Evolutionary conservation across 2,888 invertebrate species (phyloP).

Genomic region (Therioaphis trifolii): DNA sequence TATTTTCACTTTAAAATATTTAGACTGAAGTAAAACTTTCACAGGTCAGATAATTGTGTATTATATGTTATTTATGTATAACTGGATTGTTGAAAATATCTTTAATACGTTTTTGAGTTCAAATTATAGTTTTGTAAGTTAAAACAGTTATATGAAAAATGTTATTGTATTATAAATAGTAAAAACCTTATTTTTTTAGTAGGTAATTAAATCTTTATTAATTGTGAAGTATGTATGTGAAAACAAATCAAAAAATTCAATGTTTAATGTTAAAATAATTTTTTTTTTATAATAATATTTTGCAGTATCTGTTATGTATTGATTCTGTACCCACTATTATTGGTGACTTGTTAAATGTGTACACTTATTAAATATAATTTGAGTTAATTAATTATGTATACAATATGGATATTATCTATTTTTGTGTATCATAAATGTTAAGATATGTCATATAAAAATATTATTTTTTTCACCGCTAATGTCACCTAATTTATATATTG

Average conservation of each 20-base stretch:
- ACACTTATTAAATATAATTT: not conserved
- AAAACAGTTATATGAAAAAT: not conserved
- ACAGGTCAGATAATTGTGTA: slow-evolving; percentile 29
- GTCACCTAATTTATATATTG: not conserved
- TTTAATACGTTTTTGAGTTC: slow-evolving; percentile 5
- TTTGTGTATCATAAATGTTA: not conserved
- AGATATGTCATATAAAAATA: not conserved
- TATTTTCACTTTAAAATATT: slow-evolving; percentile 26
- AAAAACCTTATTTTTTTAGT: slow-evolving; percentile 31
- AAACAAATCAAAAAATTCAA: slow-evolving; percentile 16
- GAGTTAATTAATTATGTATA: not conserved
- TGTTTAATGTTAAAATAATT: not conserved
- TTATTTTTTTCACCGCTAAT: not conserved
- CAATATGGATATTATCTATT: not conserved
- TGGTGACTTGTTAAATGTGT: slow-evolving; percentile 21
- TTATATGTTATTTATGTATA: slow-evolving; percentile 26
- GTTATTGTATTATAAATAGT: not conserved
- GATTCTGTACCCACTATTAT: not conserved
- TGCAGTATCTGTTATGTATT: not conserved
- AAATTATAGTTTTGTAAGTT: slow-evolving; percentile 44
- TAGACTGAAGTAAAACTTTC: slow-evolving; percentile 49
- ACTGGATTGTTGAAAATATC: slow-evolving; percentile 31
- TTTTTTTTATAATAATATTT: not conserved
- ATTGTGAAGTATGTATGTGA: not conserved
- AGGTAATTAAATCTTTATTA: slow-evolving; percentile 4